These are phyloP conservation scores for Charina bottae DNA, from an alignment of 2,113 vertebrate species.

Conservation along the genomic window DNA sequence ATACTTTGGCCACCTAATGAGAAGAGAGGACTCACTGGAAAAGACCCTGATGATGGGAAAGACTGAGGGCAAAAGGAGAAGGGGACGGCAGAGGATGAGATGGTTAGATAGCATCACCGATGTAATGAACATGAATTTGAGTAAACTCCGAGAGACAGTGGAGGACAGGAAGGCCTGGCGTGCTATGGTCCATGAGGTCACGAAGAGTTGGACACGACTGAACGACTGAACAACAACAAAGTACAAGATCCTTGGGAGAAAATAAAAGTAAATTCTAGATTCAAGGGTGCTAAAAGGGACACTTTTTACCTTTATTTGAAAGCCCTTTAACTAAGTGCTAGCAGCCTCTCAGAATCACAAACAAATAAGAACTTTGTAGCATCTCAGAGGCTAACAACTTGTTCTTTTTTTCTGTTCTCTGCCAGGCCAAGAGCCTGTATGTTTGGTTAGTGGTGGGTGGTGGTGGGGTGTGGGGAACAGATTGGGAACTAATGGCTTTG, in stretches of 20 bases:
- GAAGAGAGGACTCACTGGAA: too few relatives aligned
- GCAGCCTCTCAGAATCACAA: not conserved
- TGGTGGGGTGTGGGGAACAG: not conserved
- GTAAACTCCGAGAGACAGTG: too few relatives aligned
- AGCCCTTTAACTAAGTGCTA: not conserved
- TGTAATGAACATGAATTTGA: too few relatives aligned
- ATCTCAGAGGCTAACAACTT: not conserved
- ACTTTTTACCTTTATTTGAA: not conserved
- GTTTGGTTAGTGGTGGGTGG: not conserved
- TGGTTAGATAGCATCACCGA: too few relatives aligned
- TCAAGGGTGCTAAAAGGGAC: not conserved
- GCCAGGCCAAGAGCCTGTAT: not conserved
- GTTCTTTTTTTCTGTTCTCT: not conserved
- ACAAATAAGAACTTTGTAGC: not conserved
- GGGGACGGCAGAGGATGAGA: too few relatives aligned
- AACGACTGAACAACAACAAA: too few relatives aligned
- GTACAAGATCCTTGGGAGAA: not conserved
- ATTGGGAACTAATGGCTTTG: not conserved
- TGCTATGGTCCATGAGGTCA: too few relatives aligned
- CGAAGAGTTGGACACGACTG: too few relatives aligned
- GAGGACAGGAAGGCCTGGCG: too few relatives aligned
- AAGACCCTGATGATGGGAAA: too few relatives aligned
- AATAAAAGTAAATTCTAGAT: not conserved
- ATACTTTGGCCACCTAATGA: too few relatives aligned
- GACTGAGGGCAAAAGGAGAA: too few relatives aligned